Percentiles rank a stretch among this genome's conserved stretches.
phyloP scores from a whole-genome alignment of 2,113 vertebrate species.

The Phalacrocorax carbo region DNA sequence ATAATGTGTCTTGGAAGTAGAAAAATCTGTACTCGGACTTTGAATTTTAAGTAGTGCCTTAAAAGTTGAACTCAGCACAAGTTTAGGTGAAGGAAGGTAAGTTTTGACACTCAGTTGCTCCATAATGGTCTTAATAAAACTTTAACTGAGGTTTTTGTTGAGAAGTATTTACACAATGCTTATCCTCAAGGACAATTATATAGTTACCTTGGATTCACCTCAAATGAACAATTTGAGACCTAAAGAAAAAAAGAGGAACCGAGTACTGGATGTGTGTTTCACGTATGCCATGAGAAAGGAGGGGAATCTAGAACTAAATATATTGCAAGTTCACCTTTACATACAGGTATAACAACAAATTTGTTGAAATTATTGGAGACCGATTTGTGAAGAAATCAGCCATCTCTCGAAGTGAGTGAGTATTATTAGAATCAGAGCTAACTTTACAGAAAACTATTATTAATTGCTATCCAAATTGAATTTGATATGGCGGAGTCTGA shows the following conservation, averaged over 20 bases:
- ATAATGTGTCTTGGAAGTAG: background rate
- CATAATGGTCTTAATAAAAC: background rate
- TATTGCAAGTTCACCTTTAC: background rate
- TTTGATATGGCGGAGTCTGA: conserved; percentile 35
- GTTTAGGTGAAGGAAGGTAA: background rate
- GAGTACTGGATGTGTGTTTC: background rate
- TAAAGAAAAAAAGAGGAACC: background rate
- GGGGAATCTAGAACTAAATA: background rate
- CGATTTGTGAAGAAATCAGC: background rate
- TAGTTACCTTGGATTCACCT: background rate
- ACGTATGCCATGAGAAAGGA: background rate
- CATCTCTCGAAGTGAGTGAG: background rate
- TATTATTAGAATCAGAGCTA: background rate
- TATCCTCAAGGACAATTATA: background rate
- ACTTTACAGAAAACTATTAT: conserved; percentile 38
- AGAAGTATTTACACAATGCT: background rate
- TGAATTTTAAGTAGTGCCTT: background rate
- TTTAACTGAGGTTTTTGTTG: background rate
- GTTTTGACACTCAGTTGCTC: background rate
- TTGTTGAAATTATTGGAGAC: background rate
- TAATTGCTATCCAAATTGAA: conserved; percentile 49
- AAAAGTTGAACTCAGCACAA: background rate
- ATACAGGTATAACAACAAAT: background rate
- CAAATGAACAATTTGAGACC: background rate
- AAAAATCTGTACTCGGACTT: background rate